Percentiles rank a stretch among this genome's conserved stretches.
Evolutionary conservation across 2,888 invertebrate species (phyloP).

Genomic region (Phragmatobia fuliginosa): DNA sequence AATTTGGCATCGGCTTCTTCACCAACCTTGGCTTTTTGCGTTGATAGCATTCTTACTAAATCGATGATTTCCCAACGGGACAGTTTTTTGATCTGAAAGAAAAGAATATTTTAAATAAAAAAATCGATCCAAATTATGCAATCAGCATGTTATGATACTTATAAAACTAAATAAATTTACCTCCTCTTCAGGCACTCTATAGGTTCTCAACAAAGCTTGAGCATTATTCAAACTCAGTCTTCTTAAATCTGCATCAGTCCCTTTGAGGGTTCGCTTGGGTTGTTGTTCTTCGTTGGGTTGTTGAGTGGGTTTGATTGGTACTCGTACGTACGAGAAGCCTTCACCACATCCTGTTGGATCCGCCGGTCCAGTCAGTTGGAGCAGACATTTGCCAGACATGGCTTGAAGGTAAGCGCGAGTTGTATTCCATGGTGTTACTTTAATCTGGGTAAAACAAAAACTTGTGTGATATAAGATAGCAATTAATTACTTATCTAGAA

Average conservation of each 20-base stretch:
- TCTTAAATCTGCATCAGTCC: conserved; percentile 99
- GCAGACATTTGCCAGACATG: conserved; percentile 98
- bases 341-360: conserved; percentile 98
- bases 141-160: neutral
- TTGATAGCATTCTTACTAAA: conserved; percentile 98
- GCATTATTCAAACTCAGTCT: conserved; percentile 98
- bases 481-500: no score
- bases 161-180: conserved; percentile 67
- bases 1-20: conserved; percentile 99
- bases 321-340: conserved; percentile 97
- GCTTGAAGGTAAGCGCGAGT: conserved; percentile 99
- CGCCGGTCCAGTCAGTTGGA: conserved; percentile 98
- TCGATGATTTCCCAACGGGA: conserved; percentile 99
- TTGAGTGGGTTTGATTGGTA: conserved; percentile 98
- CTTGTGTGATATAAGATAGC: no score
- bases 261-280: conserved; percentile 97
- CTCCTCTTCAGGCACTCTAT: conserved; percentile 99
- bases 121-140: neutral
- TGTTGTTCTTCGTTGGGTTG: conserved; percentile 96
- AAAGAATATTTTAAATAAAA: neutral
- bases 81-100: conserved; percentile 91
- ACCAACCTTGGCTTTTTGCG: conserved; percentile 99
- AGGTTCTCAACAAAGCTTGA: conserved; percentile 97
- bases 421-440: conserved; percentile 99
- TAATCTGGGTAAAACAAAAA: conserved; percentile 82